These are phyloP conservation scores for Reticulitermes speratus DNA, from an alignment of 1,140 invertebrate species.

Conservation along the genomic window DNA sequence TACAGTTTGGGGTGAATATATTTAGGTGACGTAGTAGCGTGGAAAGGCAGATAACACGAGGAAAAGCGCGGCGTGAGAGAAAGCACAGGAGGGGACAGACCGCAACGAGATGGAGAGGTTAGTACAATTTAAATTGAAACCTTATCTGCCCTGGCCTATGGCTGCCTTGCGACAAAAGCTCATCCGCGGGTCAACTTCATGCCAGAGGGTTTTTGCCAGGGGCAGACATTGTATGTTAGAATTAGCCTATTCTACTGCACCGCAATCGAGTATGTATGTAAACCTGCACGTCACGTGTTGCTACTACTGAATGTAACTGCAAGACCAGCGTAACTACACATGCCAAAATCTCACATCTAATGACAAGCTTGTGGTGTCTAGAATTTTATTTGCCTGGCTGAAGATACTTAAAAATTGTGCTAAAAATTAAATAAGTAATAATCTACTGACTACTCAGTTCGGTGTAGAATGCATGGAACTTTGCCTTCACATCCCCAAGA, in stretches of 20 bases:
- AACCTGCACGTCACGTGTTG: neutral
- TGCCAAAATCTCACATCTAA: too few relatives aligned
- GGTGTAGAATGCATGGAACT: too few relatives aligned
- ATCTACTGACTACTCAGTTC: too few relatives aligned
- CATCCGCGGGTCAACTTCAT: neutral
- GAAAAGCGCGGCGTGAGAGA: neutral
- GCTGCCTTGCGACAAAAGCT: slow-evolving; percentile 3
- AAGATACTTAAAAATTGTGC: too few relatives aligned
- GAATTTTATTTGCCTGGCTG: too few relatives aligned
- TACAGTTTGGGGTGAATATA: neutral
- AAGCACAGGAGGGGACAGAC: neutral
- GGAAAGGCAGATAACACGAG: neutral
- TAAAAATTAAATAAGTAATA: too few relatives aligned
- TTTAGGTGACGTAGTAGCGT: neutral
- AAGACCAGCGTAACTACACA: too few relatives aligned
- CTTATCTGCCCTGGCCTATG: slow-evolving; percentile 7
- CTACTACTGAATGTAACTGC: too few relatives aligned
- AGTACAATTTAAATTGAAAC: slow-evolving; percentile 3
- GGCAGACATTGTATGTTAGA: neutral
- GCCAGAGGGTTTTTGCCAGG: neutral
- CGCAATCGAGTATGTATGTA: too few relatives aligned
- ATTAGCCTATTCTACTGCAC: neutral
- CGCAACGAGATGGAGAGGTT: neutral
- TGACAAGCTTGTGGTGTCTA: too few relatives aligned
- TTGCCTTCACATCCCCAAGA: too few relatives aligned